phyloP scores from a whole-genome alignment of 1,140 invertebrate species.

The Melanaphis sacchari region DNA sequence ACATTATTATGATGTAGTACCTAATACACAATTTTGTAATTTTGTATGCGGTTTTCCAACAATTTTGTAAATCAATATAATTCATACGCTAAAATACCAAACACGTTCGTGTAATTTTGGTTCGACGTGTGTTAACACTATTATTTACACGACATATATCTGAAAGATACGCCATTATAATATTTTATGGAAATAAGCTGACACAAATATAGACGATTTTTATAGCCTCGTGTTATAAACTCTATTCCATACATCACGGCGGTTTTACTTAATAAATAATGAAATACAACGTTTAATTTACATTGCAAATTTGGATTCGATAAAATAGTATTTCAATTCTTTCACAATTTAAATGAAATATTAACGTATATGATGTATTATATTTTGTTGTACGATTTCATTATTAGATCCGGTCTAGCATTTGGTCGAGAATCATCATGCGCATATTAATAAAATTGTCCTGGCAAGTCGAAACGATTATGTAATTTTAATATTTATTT shows the following conservation, averaged over 20 bases:
- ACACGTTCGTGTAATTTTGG: neutral
- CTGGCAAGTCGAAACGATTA: neutral
- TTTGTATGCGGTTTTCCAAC: neutral
- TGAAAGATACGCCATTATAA: neutral
- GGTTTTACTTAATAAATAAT: neutral
- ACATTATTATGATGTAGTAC: neutral
- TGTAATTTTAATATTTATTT: neutral
- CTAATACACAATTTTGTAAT: neutral
- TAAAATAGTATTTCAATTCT: neutral
- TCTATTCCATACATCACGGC: neutral
- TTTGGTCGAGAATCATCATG: neutral
- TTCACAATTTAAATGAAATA: neutral
- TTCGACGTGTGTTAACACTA: neutral
- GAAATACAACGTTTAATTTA: neutral
- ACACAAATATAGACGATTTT: neutral
- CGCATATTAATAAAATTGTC: neutral
- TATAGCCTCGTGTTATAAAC: neutral
- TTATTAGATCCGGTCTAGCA: neutral
- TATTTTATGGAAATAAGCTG: neutral
- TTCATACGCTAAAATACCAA: neutral
- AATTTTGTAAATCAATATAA: neutral
- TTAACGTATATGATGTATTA: neutral
- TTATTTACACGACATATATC: neutral
- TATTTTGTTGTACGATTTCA: neutral
- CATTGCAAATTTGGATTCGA: neutral